Evolutionary conservation across 2,888 invertebrate genomes (phyloP), one percentile per base, ranked within the genome.

Genomic region (Gymnosoma rotundatum): DNA sequence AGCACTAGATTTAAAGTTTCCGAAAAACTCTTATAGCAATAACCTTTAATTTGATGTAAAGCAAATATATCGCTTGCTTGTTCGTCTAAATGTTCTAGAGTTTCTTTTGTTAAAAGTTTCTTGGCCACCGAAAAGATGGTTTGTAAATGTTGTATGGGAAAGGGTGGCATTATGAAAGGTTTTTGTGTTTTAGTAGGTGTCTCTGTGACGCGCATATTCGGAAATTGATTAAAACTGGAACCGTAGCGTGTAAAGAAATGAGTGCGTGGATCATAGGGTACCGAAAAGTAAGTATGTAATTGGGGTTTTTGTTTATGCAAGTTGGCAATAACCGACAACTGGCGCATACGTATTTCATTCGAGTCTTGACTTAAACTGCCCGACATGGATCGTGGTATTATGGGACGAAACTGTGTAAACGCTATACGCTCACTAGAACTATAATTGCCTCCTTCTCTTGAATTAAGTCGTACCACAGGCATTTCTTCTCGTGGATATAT

Each of bases 1-100:
- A 98, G 95, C 0, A 98, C 98, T 75, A 99, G 93, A 91, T 97
- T 98, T 75, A 99, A 93, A 0, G 98, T 98, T 92, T 99, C 99
- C 82, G 98, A 98, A 90, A 98, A 98, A 0, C 97, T 97, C 90
- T 97, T 96, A 92, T 99, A 99, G 0, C 98, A 98, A 90, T 98
- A 98, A 66, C 96, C 95, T 92, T 95, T 94, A 63, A 95, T 95
- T 90, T 95, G 95, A 86, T 95, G 95, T 45, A 95, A 94, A 25
- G 94, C 93, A 89, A 95, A 95, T 60, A 97, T 95, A 92, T 97
- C 97, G 83, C 95, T 93, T 2, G 97, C 96, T 89, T 97, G 96
- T 86, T 96, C 96, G 89, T 98, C 98, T 87, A 98, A 93, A 91
- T 95, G 96, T 63, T 94, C 94, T 79, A 97, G 91, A 82, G 96